Evolutionary conservation across 2,888 invertebrate species (phyloP).

Genomic region (Doris montereyensis): DNA sequence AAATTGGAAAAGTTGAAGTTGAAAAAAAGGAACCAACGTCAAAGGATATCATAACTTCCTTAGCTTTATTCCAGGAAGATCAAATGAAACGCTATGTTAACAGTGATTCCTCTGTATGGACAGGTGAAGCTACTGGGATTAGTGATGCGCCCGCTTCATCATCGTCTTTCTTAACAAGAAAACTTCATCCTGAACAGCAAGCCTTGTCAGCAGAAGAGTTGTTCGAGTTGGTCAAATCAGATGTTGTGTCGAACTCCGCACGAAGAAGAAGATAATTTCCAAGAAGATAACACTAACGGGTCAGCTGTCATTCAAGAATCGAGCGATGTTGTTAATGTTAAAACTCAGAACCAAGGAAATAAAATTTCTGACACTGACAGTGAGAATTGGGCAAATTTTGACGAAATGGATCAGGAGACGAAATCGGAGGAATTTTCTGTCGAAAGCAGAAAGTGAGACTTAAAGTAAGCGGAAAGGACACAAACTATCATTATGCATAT

Average conservation of each 20-base stretch:
- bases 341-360: not conserved
- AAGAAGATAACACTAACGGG: no score
- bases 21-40: slow-evolving; percentile 36
- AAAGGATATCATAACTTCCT: slow-evolving; percentile 44
- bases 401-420: slow-evolving; percentile 11
- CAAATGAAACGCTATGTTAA: slow-evolving; percentile 45
- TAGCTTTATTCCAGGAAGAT: slow-evolving; percentile 43
- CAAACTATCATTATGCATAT: no score
- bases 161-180: slow-evolving; percentile 40
- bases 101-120: slow-evolving; percentile 4
- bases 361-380: not conserved
- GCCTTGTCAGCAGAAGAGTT: slow-evolving; percentile 43
- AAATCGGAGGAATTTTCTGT: not conserved
- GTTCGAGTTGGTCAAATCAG: slow-evolving; percentile 42
- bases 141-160: not conserved
- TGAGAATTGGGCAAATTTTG: slow-evolving; percentile 39
- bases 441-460: no score
- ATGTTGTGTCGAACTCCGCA: slow-evolving; percentile 32
- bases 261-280: no score
- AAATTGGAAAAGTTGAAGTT: slow-evolving; percentile 39
- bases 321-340: no score
- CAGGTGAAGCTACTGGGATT: not conserved
- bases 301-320: no score
- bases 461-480: no score
- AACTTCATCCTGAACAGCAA: slow-evolving; percentile 45